Conservation (phyloP, 2,797 vertebrate species). For the Crenuchus spilurus region DNA sequence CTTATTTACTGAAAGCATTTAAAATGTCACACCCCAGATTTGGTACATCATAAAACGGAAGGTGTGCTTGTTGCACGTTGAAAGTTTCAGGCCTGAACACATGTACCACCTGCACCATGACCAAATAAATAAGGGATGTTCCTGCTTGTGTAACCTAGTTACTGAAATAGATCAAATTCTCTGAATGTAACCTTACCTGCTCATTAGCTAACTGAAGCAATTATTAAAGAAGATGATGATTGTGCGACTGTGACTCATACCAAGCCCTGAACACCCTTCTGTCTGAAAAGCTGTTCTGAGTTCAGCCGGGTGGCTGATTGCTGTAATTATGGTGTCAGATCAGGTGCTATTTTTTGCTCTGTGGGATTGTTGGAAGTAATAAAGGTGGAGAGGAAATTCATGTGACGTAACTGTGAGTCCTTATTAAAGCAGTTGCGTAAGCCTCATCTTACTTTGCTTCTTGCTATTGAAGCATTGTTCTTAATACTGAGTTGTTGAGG, state of each 20-base stretch:
- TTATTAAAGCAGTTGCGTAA: not conserved
- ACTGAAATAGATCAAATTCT: not conserved
- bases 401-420: not conserved
- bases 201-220: not conserved
- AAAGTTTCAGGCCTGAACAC: too few relatives aligned
- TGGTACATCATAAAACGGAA: too few relatives aligned
- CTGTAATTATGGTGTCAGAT: conserved; percentile 24
- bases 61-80: too few relatives aligned
- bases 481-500: too few relatives aligned
- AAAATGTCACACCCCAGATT: too few relatives aligned
- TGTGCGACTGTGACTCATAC: not conserved
- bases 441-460: not conserved
- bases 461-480: too few relatives aligned
- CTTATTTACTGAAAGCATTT: too few relatives aligned
- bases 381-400: conserved; percentile 1
- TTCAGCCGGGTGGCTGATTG: conserved; percentile 20
- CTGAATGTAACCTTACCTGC: not conserved
- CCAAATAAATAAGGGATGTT: not conserved
- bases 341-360: conserved; percentile 17
- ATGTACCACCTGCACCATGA: too few relatives aligned
- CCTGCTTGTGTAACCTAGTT: not conserved
- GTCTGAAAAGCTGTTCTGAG: conserved; percentile 19
- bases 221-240: not conserved
- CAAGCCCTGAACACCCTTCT: not conserved
- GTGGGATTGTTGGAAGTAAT: conserved; percentile 8